Evolutionary conservation across 2,888 invertebrate genomes (phyloP).

Genomic region (Epinotia demarniana): DNA sequence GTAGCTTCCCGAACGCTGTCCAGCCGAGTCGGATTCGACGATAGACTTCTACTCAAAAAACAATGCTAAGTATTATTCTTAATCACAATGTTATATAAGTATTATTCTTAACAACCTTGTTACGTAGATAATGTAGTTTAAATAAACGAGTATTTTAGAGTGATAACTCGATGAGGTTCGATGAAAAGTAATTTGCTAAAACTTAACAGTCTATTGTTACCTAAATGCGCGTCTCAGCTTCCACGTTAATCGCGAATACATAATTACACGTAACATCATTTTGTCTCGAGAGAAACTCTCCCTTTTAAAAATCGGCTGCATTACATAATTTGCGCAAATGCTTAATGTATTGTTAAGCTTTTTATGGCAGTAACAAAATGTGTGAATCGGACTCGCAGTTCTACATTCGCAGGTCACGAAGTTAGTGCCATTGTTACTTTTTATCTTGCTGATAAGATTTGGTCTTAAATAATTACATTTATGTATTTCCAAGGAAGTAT

Average conservation of each 20-base stretch:
- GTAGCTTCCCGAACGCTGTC: too few relatives aligned
- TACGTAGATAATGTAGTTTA: too few relatives aligned
- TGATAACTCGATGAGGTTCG: not conserved
- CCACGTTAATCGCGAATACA: constrained; percentile 17
- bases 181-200: not conserved
- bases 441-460: constrained; percentile 18
- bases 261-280: constrained; percentile 29
- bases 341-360: constrained; percentile 35
- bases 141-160: not conserved
- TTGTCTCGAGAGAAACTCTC: constrained; percentile 29
- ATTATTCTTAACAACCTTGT: too few relatives aligned
- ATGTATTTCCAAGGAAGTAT: not conserved
- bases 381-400: constrained; percentile 18
- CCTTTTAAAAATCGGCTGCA: constrained; percentile 25
- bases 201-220: constrained; percentile 4
- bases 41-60: too few relatives aligned
- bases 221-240: not conserved
- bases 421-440: constrained; percentile 9
- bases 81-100: too few relatives aligned
- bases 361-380: constrained; percentile 3
- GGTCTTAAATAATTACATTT: constrained; percentile 2
- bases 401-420: constrained; percentile 2
- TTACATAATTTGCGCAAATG: constrained; percentile 32
- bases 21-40: too few relatives aligned
- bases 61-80: too few relatives aligned